Percentiles rank a stretch among this genome's conserved stretches.
phyloP scores from a whole-genome alignment of 2,888 invertebrate species.

The Chorisops tibialis region DNA sequence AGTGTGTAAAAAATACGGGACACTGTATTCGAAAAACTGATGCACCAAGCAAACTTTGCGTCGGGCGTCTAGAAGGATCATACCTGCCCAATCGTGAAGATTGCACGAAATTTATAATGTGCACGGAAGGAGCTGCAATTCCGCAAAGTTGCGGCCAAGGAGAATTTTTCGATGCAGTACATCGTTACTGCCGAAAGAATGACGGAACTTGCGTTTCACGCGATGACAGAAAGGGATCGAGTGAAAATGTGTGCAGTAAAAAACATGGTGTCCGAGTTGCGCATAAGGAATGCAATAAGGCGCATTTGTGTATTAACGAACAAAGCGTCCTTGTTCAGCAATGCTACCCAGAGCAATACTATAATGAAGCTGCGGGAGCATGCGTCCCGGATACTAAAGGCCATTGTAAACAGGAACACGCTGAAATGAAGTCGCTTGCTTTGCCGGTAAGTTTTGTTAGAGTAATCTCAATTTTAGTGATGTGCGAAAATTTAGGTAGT shows the following conservation, averaged over 20 bases:
- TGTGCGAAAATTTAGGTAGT: background rate
- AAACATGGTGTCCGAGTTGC: conserved; percentile 43
- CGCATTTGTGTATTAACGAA: conserved; percentile 45
- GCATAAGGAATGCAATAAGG: conserved; percentile 41
- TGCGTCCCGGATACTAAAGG: conserved; percentile 41
- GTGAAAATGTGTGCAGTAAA: conserved; percentile 38
- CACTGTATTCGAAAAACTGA: background rate
- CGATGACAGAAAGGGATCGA: conserved; percentile 44
- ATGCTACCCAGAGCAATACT: conserved; percentile 40
- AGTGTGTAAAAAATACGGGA: conserved; percentile 33
- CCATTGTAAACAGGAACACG: conserved; percentile 35
- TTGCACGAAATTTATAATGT: conserved; percentile 45
- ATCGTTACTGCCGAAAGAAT: conserved; percentile 47
- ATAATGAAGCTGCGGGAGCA: conserved; percentile 36
- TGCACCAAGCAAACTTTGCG: background rate
- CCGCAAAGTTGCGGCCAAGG: conserved; percentile 47
- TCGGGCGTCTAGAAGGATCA: conserved; percentile 2
- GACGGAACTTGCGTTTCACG: conserved; percentile 49
- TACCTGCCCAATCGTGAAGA: conserved; percentile 43
- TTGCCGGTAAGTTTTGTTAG: background rate
- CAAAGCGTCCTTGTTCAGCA: conserved; percentile 43
- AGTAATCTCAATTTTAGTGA: background rate
- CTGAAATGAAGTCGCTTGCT: background rate
- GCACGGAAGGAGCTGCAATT: conserved; percentile 38
- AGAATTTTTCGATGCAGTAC: conserved; percentile 45